Evolutionary conservation across 2,888 invertebrate genomes (phyloP).

Genomic region (Mylabris sibirica): DNA sequence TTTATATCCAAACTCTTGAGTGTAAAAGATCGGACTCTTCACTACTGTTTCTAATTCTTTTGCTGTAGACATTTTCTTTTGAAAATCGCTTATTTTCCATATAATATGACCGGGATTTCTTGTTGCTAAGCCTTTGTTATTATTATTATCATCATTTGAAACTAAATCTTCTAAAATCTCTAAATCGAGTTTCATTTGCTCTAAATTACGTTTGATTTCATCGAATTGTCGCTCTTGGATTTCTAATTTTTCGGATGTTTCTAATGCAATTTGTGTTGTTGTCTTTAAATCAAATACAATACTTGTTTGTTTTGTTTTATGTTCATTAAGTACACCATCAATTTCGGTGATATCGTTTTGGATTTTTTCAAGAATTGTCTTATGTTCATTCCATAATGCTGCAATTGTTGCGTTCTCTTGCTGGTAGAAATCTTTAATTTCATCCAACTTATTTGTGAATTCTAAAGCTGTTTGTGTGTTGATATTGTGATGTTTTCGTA

Average conservation of each 20-base stretch:
- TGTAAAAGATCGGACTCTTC: conserved; percentile 74
- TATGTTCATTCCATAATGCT: conserved; percentile 59
- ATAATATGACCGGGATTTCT: conserved; percentile 67
- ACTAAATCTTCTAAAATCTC: conserved; percentile 59
- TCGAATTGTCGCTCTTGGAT: conserved; percentile 60
- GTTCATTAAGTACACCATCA: conserved; percentile 54
- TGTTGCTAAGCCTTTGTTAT: neutral
- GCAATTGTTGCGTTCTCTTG: conserved; percentile 57
- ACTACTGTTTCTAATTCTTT: conserved; percentile 70
- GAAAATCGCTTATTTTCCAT: conserved; percentile 75
- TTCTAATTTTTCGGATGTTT: conserved; percentile 64
- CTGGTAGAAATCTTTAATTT: conserved; percentile 54
- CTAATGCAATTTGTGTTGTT: conserved; percentile 63
- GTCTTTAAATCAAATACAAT: conserved; percentile 64
- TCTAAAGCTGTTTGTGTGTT: conserved; percentile 46
- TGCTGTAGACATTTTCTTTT: conserved; percentile 71
- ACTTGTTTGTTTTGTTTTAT: conserved; percentile 61
- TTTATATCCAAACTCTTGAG: conserved; percentile 77
- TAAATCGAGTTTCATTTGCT: conserved; percentile 62
- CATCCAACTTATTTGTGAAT: conserved; percentile 46
- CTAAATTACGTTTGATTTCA: conserved; percentile 57
- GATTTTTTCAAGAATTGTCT: conserved; percentile 49
- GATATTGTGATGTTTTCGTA: conserved; percentile 51
- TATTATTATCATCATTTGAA: conserved; percentile 4
- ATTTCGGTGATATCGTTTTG: conserved; percentile 45